phyloP scores from a whole-genome alignment of 2,888 invertebrate species.

The Orchesella flavescens region DNA sequence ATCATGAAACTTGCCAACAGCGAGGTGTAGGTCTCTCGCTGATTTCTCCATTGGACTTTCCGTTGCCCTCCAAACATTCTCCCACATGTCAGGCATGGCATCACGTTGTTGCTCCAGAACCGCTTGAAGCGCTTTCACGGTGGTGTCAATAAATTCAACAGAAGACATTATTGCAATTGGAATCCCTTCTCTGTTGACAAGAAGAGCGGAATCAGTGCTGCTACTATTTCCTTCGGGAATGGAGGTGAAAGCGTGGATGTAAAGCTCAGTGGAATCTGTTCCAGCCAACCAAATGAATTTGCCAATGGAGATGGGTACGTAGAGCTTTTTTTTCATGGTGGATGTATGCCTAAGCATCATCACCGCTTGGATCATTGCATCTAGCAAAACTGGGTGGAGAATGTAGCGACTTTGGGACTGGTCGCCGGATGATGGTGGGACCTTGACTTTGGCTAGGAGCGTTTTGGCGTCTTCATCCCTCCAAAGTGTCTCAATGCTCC shows the following conservation, averaged over 20 bases:
- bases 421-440: slow-evolving; percentile 22
- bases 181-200: neutral
- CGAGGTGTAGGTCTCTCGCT: neutral
- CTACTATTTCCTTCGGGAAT: no score
- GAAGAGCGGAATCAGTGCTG: no score
- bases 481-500: no score
- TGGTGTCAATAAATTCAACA: neutral
- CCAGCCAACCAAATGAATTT: slow-evolving; percentile 21
- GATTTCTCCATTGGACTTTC: neutral
- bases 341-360: slow-evolving; percentile 32
- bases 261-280: neutral
- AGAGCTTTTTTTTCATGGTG: slow-evolving; percentile 1
- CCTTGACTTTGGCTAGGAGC: slow-evolving; percentile 40
- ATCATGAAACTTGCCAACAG: neutral
- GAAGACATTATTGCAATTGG: neutral
- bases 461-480: no score
- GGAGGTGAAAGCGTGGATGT: neutral
- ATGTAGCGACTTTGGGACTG: slow-evolving; percentile 8
- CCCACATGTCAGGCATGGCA: neutral
- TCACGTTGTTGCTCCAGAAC: neutral
- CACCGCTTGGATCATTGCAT: no score
- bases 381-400: slow-evolving; percentile 40
- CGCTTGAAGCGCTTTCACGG: neutral
- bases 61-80: slow-evolving; percentile 3
- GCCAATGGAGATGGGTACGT: slow-evolving; percentile 24